phyloP scores from a whole-genome alignment of 2,888 invertebrate species.

The Hololepta plana region DNA sequence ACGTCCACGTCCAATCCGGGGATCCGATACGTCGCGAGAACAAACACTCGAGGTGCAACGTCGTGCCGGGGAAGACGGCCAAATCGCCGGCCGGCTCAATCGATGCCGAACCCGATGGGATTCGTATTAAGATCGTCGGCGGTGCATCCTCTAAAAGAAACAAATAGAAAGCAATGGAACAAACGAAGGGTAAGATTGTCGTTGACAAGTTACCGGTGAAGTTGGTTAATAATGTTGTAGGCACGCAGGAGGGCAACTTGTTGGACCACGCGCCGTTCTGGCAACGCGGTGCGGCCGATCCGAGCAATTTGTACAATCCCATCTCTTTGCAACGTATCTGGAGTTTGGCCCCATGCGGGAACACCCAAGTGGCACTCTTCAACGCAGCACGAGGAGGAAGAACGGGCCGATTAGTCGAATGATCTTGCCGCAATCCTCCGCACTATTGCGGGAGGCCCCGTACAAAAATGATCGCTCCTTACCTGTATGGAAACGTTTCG shows the following conservation, averaged over 20 bases:
- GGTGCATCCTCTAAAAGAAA: slow-evolving; percentile 77
- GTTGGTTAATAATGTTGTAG: slow-evolving; percentile 72
- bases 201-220: slow-evolving; percentile 50
- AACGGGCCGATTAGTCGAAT: too few relatives aligned
- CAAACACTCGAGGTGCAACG: slow-evolving; percentile 66
- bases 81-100: slow-evolving; percentile 64
- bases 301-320: slow-evolving; percentile 68
- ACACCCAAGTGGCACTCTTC: slow-evolving; percentile 41
- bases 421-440: too few relatives aligned
- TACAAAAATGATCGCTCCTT: too few relatives aligned
- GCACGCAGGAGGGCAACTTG: slow-evolving; percentile 63
- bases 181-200: too few relatives aligned
- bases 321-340: slow-evolving; percentile 62
- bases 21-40: slow-evolving; percentile 57
- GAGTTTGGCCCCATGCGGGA: slow-evolving; percentile 62
- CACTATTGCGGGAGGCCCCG: too few relatives aligned
- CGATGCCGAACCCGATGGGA: slow-evolving; percentile 61
- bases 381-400: slow-evolving; percentile 14
- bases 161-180: slow-evolving; percentile 15
- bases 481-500: slow-evolving; percentile 55
- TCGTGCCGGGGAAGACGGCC: slow-evolving; percentile 64
- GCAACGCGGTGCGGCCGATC: slow-evolving; percentile 57
- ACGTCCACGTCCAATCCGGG: slow-evolving; percentile 81
- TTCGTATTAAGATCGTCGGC: slow-evolving; percentile 59
- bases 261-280: slow-evolving; percentile 70